Conservation (phyloP, 2,113 vertebrate species). For the Scytalopus superciliaris region DNA sequence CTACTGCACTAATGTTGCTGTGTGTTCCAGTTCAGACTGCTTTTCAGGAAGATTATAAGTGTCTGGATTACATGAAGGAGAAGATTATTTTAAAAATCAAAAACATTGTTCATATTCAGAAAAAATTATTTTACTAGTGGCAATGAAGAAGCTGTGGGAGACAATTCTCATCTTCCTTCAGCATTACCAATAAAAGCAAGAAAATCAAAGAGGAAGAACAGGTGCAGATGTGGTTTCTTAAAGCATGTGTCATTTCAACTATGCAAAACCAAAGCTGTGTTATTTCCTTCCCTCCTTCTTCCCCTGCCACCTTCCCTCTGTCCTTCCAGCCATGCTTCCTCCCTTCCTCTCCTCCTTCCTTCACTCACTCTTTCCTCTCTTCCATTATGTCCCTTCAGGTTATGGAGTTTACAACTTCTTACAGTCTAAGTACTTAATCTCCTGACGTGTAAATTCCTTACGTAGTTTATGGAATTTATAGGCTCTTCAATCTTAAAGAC, state of each 20-base stretch:
- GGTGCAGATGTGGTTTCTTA: background rate
- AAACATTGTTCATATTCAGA: background rate
- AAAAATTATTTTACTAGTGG: background rate
- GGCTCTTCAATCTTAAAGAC: background rate
- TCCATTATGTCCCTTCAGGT: background rate
- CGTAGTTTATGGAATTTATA: background rate
- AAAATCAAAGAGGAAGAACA: background rate
- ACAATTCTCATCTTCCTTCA: background rate
- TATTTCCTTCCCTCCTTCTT: background rate
- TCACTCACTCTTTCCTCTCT: background rate
- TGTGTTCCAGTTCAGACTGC: background rate
- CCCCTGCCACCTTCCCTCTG: background rate
- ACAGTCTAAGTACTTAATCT: background rate
- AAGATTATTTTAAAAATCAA: background rate
- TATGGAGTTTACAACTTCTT: background rate
- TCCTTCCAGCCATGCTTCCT: background rate
- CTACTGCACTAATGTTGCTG: background rate
- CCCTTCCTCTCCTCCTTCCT: background rate
- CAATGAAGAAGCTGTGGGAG: background rate
- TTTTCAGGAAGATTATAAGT: background rate
- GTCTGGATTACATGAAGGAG: background rate
- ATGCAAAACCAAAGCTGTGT: background rate
- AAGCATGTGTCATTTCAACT: background rate
- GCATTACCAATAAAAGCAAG: background rate
- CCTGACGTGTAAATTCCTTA: background rate